Percentiles rank a stretch among this genome's conserved stretches.
phyloP scores from a whole-genome alignment of 2,888 invertebrate genomes.

The Aphodius granarius region DNA sequence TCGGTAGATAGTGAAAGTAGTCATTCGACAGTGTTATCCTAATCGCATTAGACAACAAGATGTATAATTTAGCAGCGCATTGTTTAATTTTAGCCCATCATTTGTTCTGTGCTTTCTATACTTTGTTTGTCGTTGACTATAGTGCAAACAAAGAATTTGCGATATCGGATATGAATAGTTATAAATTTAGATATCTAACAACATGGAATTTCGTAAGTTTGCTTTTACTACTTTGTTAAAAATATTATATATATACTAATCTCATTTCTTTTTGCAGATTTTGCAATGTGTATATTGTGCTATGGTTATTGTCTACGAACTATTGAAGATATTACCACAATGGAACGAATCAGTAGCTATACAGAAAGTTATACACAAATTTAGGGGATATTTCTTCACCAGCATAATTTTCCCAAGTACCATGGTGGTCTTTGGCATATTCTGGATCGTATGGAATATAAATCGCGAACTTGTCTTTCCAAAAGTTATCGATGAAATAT shows the following conservation, averaged over 20 bases:
- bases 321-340: slow-evolving; percentile 18
- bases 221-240: neutral
- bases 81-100: slow-evolving; percentile 17
- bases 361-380: slow-evolving; percentile 5
- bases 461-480: slow-evolving; percentile 42
- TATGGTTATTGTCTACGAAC: slow-evolving; percentile 20
- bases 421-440: slow-evolving; percentile 38
- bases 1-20: neutral
- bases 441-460: slow-evolving; percentile 41
- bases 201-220: slow-evolving; percentile 32
- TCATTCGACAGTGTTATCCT: neutral
- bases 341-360: slow-evolving; percentile 1
- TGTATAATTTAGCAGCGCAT: neutral
- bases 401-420: slow-evolving; percentile 26
- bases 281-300: slow-evolving; percentile 27
- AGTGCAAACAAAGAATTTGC: neutral
- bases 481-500: slow-evolving; percentile 35
- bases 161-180: slow-evolving; percentile 23
- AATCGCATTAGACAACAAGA: neutral
- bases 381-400: slow-evolving; percentile 24
- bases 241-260: neutral
- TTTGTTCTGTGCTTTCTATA: slow-evolving; percentile 5
- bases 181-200: slow-evolving; percentile 27
- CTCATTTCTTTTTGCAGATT: slow-evolving; percentile 18
- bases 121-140: neutral